Evolutionary conservation across 2,888 invertebrate species (phyloP), one percentile per base, ranked within the genome.

Genomic region (Diploptera punctata): DNA sequence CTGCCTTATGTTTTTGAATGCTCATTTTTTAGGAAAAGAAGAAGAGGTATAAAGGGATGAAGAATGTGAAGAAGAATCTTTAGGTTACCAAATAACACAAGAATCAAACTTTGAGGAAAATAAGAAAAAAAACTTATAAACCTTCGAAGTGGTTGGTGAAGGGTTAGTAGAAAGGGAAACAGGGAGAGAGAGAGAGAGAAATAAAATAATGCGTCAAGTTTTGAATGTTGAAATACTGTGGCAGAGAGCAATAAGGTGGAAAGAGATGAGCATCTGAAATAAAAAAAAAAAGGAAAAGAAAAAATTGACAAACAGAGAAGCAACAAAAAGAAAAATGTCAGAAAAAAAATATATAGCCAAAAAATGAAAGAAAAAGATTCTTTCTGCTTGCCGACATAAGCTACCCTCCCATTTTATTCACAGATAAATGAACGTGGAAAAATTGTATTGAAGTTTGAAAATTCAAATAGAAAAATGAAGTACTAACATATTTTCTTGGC

Each of bases 161-260:
- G 57, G 29, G 57, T n/a, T 29, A n/a, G n/a, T n/a, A n/a, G n/a
- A n/a, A n/a, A n/a, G n/a, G n/a, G 52, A 21, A 16, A 9, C 2
- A 16, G 57, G 29, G n/a, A n/a, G 16, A 31, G n/a, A 26, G 29
- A 9, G n/a, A 31, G 26, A 57, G 29, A n/a, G 7, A 57, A 57
- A 57, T 57, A 57, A 57, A 57, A 57, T 57, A 29, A 57, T 31
- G n/a, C 57, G 16, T 29, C 16, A 29, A 57, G 57, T 57, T 57
- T 57, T 57, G 57, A 57, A 57, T 57, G 57, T 57, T 57, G 57
- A 57, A 57, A 57, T 57, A n/a, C 57, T 29, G 31, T 29, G 57
- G 57, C 57, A 57, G 57, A 4, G 57, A 57, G 57, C 57, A 57
- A 57, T 57, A 57, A 57, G 57, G 57, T 57, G 57, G 57, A 57